A percentile compares a stretch with the other conserved stretches of the same genome.
Conservation (phyloP, 1,140 invertebrate species). For the Asbolus verrucosus region DNA sequence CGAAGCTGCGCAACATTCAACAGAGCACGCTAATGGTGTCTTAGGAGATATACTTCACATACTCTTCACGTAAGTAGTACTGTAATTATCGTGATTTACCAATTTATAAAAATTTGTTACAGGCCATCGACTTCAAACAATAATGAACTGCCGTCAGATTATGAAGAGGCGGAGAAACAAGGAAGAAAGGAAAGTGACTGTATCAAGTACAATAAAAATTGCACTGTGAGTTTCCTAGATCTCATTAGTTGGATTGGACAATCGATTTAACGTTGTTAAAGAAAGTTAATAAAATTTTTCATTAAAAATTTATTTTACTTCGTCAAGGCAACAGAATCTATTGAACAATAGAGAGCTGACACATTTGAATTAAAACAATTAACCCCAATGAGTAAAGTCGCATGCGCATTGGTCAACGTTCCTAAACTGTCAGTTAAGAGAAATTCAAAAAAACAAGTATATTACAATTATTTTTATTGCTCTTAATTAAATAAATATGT, state of each 20-base stretch:
- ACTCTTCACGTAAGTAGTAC: conserved; percentile 68
- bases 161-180: conserved; percentile 69
- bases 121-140: conserved; percentile 70
- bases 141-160: conserved; percentile 67
- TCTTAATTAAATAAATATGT: too few relatives aligned
- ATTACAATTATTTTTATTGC: too few relatives aligned
- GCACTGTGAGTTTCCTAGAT: conserved; percentile 59
- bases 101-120: conserved; percentile 18
- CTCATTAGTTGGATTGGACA: conserved; percentile 55
- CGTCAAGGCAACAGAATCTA: conserved; percentile 12
- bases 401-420: too few relatives aligned
- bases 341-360: neutral
- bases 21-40: conserved; percentile 65
- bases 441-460: too few relatives aligned
- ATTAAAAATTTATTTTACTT: conserved; percentile 36
- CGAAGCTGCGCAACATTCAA: conserved; percentile 63
- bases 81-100: neutral
- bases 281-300: conserved; percentile 8
- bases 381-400: too few relatives aligned
- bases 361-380: too few relatives aligned
- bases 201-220: conserved; percentile 58
- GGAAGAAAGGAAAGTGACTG: conserved; percentile 64
- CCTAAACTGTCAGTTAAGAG: too few relatives aligned
- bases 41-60: conserved; percentile 67
- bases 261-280: conserved; percentile 15